phyloP scores from a whole-genome alignment of 2,888 invertebrate genomes.

The Neoscelio sp. region DNA sequence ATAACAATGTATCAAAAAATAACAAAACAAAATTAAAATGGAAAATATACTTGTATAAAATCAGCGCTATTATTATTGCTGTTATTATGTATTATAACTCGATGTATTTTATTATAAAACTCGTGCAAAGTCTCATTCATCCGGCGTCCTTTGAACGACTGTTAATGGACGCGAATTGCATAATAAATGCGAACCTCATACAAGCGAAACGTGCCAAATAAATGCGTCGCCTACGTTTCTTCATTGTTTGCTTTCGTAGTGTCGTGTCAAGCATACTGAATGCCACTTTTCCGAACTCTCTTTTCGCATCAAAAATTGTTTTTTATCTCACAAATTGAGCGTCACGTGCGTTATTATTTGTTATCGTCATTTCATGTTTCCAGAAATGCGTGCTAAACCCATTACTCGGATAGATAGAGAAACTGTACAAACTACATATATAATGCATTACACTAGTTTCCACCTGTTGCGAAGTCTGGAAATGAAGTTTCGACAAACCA shows the following conservation, averaged over 20 bases:
- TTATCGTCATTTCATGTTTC: background rate
- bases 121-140: background rate
- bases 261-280: slow-evolving; percentile 1
- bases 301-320: slow-evolving; percentile 1
- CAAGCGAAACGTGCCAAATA: slow-evolving; percentile 5
- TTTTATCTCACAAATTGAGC: background rate
- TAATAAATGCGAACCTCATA: slow-evolving; percentile 24
- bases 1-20: too few species aligned
- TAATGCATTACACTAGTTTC: slow-evolving; percentile 46
- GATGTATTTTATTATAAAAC: too few species aligned
- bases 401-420: background rate
- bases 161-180: slow-evolving; percentile 13
- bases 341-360: slow-evolving; percentile 19
- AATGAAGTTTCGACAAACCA: slow-evolving; percentile 35
- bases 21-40: too few species aligned
- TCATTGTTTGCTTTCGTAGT: background rate
- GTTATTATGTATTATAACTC: too few species aligned
- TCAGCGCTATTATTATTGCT: too few species aligned
- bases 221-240: slow-evolving; percentile 17
- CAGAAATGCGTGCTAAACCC: background rate
- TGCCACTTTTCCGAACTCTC: background rate
- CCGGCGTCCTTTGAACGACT: background rate
- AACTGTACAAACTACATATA: slow-evolving; percentile 18
- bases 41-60: too few species aligned
- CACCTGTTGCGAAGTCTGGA: slow-evolving; percentile 50